Base-by-base conservation (phyloP, 2,113 vertebrate species). In the Antigone vipio region DNA sequence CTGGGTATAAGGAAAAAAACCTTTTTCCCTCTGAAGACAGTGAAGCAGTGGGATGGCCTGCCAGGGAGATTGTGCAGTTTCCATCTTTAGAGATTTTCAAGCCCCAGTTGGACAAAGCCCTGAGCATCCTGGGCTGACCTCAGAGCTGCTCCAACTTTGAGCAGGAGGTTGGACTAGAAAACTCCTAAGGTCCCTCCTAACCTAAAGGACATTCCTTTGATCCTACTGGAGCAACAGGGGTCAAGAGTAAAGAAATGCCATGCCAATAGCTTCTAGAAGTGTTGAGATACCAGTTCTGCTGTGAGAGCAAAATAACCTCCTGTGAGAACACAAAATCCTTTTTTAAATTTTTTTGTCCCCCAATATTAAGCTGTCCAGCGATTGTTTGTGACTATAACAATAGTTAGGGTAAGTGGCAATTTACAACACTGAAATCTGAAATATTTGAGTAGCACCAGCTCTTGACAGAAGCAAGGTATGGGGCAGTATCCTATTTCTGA, bases 311-410 rank as follows among this genome's bases (percentile, higher is more conserved):
- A 93, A 60, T n/a, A 60, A 24, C 18, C 5, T 78, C 12, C 12
- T 73, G 3, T 68, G 30, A 38, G 29, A 47, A 75, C 3, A 38
- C 7, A 69, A 58, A 56, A 62, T 17, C 4, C 1, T 20, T 29
- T 49, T 69, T 9, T 1, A 32, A 40, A 16, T 5, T 23, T 13
- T 15, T 29, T 35, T n/a, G 3, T 11, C 13, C 5, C 0, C 4
- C 6, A 20, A 6, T 22, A 32, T 42, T n/a, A 89, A 77, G 9
- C 9, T n/a, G 5, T 69, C 84, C 23, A 44, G 18, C 2, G 9
- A 42, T 24, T 76, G 32, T 47, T 73, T 64, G 12, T 40, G 32
- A 15, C 24, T 29, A 9, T 16, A 53, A 32, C 11, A 88, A 24
- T 47, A 17, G 50, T 59, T n/a, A 75, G n/a, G 24, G 22, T 34